Evolutionary conservation across 2,113 vertebrate genomes (phyloP), one percentile per base, ranked within the genome.

Genomic region (pig (Sus scrofa)): DNA sequence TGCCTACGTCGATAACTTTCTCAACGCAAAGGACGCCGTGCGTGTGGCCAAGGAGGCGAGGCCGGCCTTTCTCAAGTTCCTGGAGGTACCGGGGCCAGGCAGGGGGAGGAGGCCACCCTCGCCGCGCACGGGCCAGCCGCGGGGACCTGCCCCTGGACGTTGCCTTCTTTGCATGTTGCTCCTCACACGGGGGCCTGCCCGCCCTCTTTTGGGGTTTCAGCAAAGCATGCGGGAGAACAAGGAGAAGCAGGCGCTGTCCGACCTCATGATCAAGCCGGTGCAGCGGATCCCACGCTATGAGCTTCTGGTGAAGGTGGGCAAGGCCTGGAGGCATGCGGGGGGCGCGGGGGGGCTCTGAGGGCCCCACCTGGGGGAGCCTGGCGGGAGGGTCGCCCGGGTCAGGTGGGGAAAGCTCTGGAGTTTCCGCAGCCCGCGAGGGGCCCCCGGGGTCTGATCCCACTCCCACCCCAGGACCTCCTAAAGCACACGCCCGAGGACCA

Each of bases 201-300:
- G 18, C 71, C 62, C 71, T 65, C 74, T 0, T 58, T 0, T 14
- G n/a, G n/a, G 44, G 44, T 96, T 87, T 96, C 98, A 99, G 99
- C 99, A 99, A 99, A 99, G 99, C 98, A 99, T 99, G 99, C 97
- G 99, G 63, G 99, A 99, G 98, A 99, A 99, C 99, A 99, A 99
- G 95, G 99, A 99, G 98, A 99, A 99, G 96, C 99, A 99, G 96
- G 99, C 99, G 0, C 99, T 99, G 75, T 99, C 99, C 0, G 99
- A 99, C 97, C 99, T 99, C 97, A 99, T 99, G 99, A 99, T 99
- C 95, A 99, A 99, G 75, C 99, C 99, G 0, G 99, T 99, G 88
- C 99, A 99, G 98, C 99, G 99, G 97, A 99, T 99, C 96, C 99
- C 99, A 2, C 99, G 99, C 83, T 99, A 99, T 0, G 99, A 99